Base-by-base conservation (phyloP, 2,888 invertebrate species). In the Philonicus albiceps region DNA sequence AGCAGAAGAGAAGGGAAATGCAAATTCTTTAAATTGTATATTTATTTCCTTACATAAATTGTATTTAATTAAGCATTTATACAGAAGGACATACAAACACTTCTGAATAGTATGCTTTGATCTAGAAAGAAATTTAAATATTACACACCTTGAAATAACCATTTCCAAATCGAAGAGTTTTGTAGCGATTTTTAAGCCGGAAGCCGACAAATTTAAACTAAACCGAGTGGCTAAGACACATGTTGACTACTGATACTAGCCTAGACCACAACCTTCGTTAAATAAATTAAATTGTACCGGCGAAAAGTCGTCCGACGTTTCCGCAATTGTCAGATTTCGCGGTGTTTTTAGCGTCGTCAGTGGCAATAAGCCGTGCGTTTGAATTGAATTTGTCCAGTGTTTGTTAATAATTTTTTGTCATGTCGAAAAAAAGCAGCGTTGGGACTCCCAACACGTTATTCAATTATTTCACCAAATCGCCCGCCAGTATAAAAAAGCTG, bases 401-500 rank as follows among this genome's bases (percentile, higher is more conserved):
- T 83, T 37, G 13, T 30, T 55, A 31, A 64, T 43, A 30, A 34
- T 22, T 30, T 27, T 37, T 55, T 22, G 74, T 86, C 86, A 78
- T 86, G 86, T 86, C 86, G n/a, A 75, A 86, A 30, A 86, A 40
- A 64, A 34, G 19, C 11, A 85, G 19, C 19, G 89, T 89, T 30
- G 90, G 90, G 0, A 91, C 91, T 3, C 91, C 91, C 2, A 95
- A 95, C 89, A 95, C 95, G 0, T 90, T 96, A 16, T 94, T 95
- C 76, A 96, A 95, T 90, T 96, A 96, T 90, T 96, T 96, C 89
- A 91, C 93, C 1, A 94, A 94, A 91, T 94, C 94, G 0, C 94
- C 95, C 7, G 93, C 93, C n/a, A 30, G 30, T 27, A 5, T 31
- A 0, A 53, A 30, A 49, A 80, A 49, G 49, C 27, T 30, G 22